Conservation (phyloP, 2,888 invertebrate species). For the Pecten maximus region DNA sequence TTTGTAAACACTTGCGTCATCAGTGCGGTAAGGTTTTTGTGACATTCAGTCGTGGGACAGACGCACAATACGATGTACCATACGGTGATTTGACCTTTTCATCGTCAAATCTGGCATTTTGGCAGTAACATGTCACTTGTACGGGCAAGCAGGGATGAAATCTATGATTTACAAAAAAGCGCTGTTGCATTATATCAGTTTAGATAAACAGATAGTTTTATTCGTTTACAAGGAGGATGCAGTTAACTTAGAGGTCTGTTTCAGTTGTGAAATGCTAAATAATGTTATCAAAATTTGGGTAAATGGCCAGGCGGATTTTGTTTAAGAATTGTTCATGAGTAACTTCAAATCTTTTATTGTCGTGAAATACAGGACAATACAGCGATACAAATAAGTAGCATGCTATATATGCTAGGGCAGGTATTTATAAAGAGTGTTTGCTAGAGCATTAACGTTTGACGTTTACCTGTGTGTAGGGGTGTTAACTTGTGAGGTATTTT, state of each 20-base stretch:
- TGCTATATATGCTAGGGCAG: background rate
- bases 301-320: background rate
- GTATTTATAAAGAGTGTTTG: background rate
- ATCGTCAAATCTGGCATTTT: background rate
- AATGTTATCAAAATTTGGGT: background rate
- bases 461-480: background rate
- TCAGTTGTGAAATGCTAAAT: background rate
- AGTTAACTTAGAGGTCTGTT: background rate
- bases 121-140: background rate
- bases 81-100: slow-evolving; percentile 9
- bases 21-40: background rate
- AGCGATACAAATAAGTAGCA: background rate
- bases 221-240: background rate
- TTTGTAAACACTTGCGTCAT: slow-evolving; percentile 31
- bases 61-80: background rate
- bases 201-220: background rate
- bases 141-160: background rate
- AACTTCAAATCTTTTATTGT: background rate
- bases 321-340: background rate
- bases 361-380: background rate
- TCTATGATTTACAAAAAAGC: background rate
- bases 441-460: background rate
- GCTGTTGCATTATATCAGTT: no score
- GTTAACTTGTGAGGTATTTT: background rate
- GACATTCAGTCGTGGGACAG: slow-evolving; percentile 3